These are phyloP conservation scores for Boloria selene DNA, from an alignment of 2,888 invertebrate species.

Conservation along the genomic window DNA sequence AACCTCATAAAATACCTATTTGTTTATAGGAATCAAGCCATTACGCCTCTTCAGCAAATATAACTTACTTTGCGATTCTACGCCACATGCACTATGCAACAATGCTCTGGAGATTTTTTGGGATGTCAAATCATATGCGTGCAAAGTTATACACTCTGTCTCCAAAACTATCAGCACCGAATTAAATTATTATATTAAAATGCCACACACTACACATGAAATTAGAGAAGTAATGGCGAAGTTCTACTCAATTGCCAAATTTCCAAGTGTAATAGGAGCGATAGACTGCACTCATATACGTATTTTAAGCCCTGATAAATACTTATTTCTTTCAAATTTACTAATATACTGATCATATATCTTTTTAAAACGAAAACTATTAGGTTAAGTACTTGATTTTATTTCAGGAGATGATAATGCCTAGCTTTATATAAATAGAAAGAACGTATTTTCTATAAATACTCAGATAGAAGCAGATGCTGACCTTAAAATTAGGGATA, in stretches of 20 bases:
- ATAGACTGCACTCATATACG: conserved; percentile 17
- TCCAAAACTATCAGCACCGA: too few species aligned
- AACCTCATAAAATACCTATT: too few species aligned
- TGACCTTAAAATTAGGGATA: conserved; percentile 28
- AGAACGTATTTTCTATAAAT: conserved; percentile 34
- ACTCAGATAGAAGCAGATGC: conserved; percentile 30
- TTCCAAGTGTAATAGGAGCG: conserved; percentile 13
- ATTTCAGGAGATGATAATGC: background rate
- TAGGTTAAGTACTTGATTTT: too few species aligned
- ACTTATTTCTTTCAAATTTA: too few species aligned
- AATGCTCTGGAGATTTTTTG: conserved; percentile 4
- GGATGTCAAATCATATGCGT: conserved; percentile 1
- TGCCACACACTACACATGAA: background rate
- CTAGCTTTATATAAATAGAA: conserved; percentile 29
- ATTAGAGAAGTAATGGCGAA: background rate
- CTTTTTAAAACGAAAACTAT: too few species aligned
- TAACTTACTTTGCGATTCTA: conserved; percentile 17
- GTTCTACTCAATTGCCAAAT: conserved; percentile 12
- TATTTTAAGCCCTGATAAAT: background rate
- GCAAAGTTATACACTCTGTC: conserved; percentile 5
- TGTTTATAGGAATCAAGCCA: background rate
- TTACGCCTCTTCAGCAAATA: conserved; percentile 10
- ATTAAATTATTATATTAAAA: background rate
- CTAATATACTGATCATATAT: too few species aligned
- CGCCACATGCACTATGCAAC: conserved; percentile 6